Conservation (phyloP, 2,797 vertebrate species). For the Myotis vivesi region DNA sequence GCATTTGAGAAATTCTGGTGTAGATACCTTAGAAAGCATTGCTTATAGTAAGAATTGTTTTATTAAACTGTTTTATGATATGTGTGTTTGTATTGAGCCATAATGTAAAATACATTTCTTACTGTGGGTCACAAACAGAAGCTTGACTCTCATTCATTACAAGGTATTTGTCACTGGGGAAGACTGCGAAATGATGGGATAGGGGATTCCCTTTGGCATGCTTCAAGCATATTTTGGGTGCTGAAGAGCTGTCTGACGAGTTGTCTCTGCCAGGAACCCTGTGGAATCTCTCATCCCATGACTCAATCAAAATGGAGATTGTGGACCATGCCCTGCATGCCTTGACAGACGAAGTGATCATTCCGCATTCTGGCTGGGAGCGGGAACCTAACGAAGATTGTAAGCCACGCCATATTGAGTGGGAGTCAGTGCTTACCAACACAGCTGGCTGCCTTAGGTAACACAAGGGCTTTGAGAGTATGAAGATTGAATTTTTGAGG, state of each 20-base stretch:
- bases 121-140: background rate
- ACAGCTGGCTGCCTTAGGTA: slow-evolving; percentile 97
- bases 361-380: slow-evolving; percentile 95
- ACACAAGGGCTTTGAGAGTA: background rate
- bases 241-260: slow-evolving; percentile 30
- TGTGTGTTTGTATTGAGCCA: background rate
- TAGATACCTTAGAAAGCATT: background rate
- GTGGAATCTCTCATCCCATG: slow-evolving; percentile 97
- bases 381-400: slow-evolving; percentile 91
- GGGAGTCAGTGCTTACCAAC: slow-evolving; percentile 96
- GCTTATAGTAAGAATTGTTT: background rate
- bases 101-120: background rate
- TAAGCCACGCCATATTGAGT: slow-evolving; percentile 94
- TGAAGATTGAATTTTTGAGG: background rate
- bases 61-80: background rate
- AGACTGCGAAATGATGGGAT: background rate
- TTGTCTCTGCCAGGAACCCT: slow-evolving; percentile 88
- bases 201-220: background rate
- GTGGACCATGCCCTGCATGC: slow-evolving; percentile 95
- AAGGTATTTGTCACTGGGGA: background rate
- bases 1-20: background rate
- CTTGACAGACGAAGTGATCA: slow-evolving; percentile 93
- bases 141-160: background rate
- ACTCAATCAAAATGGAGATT: slow-evolving; percentile 98
- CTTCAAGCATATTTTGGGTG: background rate